phyloP scores from a whole-genome alignment of 2,113 vertebrate genomes.

The Semicossyphus pulcher region DNA sequence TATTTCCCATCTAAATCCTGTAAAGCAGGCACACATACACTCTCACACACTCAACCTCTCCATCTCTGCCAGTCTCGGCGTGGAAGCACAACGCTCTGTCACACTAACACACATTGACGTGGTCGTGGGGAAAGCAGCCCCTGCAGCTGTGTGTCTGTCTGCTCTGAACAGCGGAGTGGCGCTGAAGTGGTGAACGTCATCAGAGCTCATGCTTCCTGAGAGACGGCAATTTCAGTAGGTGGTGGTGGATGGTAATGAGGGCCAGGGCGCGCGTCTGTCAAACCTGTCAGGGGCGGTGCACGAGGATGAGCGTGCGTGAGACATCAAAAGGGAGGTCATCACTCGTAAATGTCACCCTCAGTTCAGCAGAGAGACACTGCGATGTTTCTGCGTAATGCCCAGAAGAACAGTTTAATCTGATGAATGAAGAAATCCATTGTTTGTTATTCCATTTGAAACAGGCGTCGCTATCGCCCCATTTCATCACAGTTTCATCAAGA shows the following conservation, averaged over 20 bases:
- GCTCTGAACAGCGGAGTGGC: slow-evolving; percentile 19
- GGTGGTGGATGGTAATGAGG: slow-evolving; percentile 40
- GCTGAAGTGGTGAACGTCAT: slow-evolving; percentile 36
- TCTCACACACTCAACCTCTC: slow-evolving; percentile 15
- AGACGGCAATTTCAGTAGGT: slow-evolving; percentile 11
- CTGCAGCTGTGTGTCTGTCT: slow-evolving; percentile 45
- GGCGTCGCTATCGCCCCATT: slow-evolving; percentile 26
- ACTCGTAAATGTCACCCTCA: slow-evolving; percentile 5
- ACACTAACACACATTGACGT: slow-evolving; percentile 49
- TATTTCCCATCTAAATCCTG: slow-evolving; percentile 17
- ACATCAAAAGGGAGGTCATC: slow-evolving; percentile 9
- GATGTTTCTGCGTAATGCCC: not conserved
- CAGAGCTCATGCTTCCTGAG: slow-evolving; percentile 27
- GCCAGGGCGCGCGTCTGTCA: slow-evolving; percentile 40
- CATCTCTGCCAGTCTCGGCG: slow-evolving; percentile 26
- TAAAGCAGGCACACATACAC: not conserved
- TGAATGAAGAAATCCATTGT: slow-evolving; percentile 15
- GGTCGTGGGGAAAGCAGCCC: slow-evolving; percentile 35
- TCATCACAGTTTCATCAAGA: slow-evolving; percentile 56
- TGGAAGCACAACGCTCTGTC: slow-evolving; percentile 32
- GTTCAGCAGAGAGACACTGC: slow-evolving; percentile 2
- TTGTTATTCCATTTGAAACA: slow-evolving; percentile 23
- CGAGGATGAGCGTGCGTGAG: not conserved
- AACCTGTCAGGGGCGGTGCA: not conserved
- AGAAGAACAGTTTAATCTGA: slow-evolving; percentile 18